Evolutionary conservation across 2,888 invertebrate species (phyloP).

Genomic region (Nomada fucata): DNA sequence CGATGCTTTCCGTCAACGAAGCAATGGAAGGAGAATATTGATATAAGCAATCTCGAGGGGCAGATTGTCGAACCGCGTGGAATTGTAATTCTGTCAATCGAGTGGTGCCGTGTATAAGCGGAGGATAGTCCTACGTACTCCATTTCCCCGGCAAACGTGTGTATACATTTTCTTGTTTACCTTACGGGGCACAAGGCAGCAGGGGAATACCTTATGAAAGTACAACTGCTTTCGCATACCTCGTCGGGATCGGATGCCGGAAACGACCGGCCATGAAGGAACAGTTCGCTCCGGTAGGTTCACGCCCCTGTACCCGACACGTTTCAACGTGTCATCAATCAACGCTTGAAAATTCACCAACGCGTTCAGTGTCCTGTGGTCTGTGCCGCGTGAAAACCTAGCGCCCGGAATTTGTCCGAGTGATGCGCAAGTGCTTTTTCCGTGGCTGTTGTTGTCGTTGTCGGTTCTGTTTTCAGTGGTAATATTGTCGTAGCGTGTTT

Average conservation of each 20-base stretch:
- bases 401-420: background rate
- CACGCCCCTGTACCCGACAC: constrained; percentile 60
- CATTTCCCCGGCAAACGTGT: background rate
- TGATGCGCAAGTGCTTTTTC: background rate
- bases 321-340: constrained; percentile 31
- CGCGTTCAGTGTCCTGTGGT: background rate
- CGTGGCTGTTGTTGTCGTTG: background rate
- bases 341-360: constrained; percentile 29
- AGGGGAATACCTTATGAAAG: constrained; percentile 14
- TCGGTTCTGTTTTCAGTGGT: background rate
- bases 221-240: constrained; percentile 46
- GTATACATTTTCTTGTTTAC: background rate
- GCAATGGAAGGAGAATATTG: background rate
- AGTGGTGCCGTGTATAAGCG: too few relatives aligned
- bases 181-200: background rate
- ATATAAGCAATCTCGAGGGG: background rate
- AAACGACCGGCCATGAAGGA: constrained; percentile 65
- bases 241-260: constrained; percentile 60
- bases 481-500: background rate
- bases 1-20: background rate
- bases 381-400: constrained; percentile 18
- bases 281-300: constrained; percentile 60
- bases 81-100: constrained; percentile 1
- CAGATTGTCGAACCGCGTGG: background rate
- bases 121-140: too few relatives aligned